A percentile compares a stretch with the other conserved stretches of the same genome.
Conservation (phyloP, 2,888 invertebrate species). For the Napeogenes sylphis region DNA sequence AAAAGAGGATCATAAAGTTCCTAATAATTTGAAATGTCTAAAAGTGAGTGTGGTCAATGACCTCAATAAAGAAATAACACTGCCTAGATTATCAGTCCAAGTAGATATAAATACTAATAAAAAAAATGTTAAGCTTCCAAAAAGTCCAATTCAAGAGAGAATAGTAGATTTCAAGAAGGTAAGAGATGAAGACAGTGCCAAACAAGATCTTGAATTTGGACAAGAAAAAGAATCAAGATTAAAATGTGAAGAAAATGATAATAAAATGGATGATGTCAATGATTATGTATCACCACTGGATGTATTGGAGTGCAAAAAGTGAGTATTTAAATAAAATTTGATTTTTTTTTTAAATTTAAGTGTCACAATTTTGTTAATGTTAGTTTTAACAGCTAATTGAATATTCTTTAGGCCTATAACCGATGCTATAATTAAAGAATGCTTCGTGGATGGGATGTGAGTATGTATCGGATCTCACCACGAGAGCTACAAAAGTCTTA, state of each 20-base stretch:
- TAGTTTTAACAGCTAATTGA: slow-evolving; percentile 7
- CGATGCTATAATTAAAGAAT: slow-evolving; percentile 10
- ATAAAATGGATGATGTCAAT: slow-evolving; percentile 32
- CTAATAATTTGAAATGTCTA: slow-evolving; percentile 43
- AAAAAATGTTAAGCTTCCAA: slow-evolving; percentile 52
- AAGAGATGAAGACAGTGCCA: slow-evolving; percentile 19
- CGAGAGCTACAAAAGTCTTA: slow-evolving; percentile 29
- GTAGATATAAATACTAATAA: slow-evolving; percentile 54
- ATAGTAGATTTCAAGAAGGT: slow-evolving; percentile 33
- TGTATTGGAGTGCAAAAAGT: slow-evolving; percentile 45
- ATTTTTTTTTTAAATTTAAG: background rate
- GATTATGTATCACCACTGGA: slow-evolving; percentile 68
- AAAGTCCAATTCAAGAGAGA: slow-evolving; percentile 35
- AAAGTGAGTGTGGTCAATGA: slow-evolving; percentile 56
- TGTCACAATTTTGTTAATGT: background rate
- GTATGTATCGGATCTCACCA: slow-evolving; percentile 57
- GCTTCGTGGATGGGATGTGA: slow-evolving; percentile 57
- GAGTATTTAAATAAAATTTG: slow-evolving; percentile 17
- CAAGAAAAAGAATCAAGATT: slow-evolving; percentile 19
- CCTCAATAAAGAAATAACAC: slow-evolving; percentile 37
- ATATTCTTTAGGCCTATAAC: slow-evolving; percentile 17
- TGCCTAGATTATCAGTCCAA: slow-evolving; percentile 49
- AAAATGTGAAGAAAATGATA: slow-evolving; percentile 21
- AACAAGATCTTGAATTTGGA: slow-evolving; percentile 17
- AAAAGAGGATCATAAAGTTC: slow-evolving; percentile 48